These are phyloP conservation scores for Plebejus argus DNA, from an alignment of 2,888 invertebrate species.

Conservation along the genomic window DNA sequence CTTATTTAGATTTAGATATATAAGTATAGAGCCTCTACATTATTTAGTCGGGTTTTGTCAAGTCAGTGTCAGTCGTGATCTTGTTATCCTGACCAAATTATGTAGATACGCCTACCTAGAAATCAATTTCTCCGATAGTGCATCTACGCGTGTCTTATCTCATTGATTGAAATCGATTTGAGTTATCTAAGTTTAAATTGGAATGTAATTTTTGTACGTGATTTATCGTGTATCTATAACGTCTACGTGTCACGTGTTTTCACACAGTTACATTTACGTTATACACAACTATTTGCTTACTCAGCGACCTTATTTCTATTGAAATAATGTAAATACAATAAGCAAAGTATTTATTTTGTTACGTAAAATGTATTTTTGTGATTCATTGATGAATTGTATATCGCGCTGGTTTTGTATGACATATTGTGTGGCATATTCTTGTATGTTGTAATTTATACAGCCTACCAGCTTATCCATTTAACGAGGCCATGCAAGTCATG, in stretches of 20 bases:
- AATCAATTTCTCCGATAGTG: neutral
- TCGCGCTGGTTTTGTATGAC: neutral
- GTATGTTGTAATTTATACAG: neutral
- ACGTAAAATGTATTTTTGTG: neutral
- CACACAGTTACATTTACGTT: neutral
- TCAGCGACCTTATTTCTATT: neutral
- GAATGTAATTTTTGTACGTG: slow-evolving; percentile 7
- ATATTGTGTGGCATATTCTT: neutral
- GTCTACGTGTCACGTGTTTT: neutral
- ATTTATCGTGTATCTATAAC: neutral
- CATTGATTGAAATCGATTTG: neutral
- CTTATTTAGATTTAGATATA: neutral
- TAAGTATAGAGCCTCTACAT: neutral
- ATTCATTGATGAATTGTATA: neutral
- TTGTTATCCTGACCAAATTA: neutral
- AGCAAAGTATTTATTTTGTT: neutral
- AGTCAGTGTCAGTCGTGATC: neutral
- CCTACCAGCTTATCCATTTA: neutral
- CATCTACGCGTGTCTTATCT: neutral
- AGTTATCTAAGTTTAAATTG: neutral
- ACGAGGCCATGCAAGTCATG: slow-evolving; percentile 13
- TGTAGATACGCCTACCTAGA: neutral
- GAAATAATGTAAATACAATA: neutral
- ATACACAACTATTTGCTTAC: neutral
- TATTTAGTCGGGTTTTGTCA: neutral